Evolutionary conservation across 2,888 invertebrate genomes (phyloP), one percentile per base, ranked within the genome.

Genomic region (Drosophila hamatofila): DNA sequence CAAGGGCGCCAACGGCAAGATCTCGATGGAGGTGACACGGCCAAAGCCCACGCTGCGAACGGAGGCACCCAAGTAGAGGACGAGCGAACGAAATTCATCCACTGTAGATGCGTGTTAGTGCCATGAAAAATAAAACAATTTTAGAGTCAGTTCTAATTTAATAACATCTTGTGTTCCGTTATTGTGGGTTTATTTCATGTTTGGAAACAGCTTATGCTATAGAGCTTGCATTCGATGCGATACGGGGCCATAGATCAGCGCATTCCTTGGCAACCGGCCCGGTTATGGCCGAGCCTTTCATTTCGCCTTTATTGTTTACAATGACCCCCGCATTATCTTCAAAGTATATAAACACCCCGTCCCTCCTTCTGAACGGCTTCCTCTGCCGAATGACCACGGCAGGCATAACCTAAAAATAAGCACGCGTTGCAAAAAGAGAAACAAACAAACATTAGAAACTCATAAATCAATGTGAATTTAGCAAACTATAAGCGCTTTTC

Each of bases 181-280:
- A 49, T 83, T 73, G 72, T 72, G 73, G 78, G 69, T 82, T 86
- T 83, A 78, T 87, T 74, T 49, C 51, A 35, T 41, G 18, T 77
- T 66, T 58, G 71, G 64, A 73, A 74, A 74, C 70, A 75, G 79
- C 71, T 95, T 95, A 99, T 92, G 99, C 98, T 94, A 99, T 99
- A 92, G 98, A 98, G 94, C 98, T 98, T 73, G 99, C 99, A 93
- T 99, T 99, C 61, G 99, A 99, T 67, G 99, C 99, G 93, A 99
- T 99, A 95, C 99, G 98, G 82, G 99, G 99, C 99, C 99, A 99
- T 83, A 99, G 95, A 94, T 99, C 99, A 62, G 99, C 99, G 94
- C 99, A 99, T 94, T 99, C 99, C 94, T 99, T 99, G 33, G 99
- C 99, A 35, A 99, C 99, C 61, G 99, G 99, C 81, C 99, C 99